Evolutionary conservation across 2,888 invertebrate species (phyloP).

Genomic region (Girardia tigrina): DNA sequence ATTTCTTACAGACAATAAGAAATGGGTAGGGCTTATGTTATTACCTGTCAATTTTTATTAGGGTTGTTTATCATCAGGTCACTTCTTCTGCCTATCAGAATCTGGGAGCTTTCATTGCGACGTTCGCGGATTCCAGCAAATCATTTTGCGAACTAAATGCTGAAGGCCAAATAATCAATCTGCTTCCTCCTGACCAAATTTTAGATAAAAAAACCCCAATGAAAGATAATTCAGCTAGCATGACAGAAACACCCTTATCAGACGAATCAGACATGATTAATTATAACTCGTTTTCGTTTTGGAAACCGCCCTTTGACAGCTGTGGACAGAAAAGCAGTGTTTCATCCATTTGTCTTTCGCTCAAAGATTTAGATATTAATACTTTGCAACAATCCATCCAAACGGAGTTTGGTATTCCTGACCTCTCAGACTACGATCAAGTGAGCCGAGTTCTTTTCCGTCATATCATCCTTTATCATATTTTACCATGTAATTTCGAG

Average conservation of each 20-base stretch:
- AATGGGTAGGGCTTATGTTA: slow-evolving; percentile 24
- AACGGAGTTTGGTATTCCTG: neutral
- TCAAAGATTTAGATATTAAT: neutral
- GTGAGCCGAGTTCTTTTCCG: too few relatives aligned
- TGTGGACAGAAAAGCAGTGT: neutral
- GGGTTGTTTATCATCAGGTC: neutral
- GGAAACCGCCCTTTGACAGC: neutral
- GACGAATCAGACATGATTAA: neutral
- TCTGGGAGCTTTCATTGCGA: slow-evolving; percentile 18
- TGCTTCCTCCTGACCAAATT: neutral
- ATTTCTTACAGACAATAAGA: neutral
- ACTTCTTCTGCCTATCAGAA: neutral
- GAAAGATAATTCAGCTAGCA: neutral
- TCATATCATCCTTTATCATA: too few relatives aligned
- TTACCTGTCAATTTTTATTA: neutral
- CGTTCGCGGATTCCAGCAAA: slow-evolving; percentile 24
- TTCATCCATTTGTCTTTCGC: neutral
- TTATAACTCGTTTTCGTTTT: neutral
- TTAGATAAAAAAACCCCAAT: neutral
- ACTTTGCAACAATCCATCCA: neutral
- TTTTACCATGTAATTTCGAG: too few relatives aligned
- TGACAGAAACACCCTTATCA: neutral
- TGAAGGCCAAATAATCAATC: neutral
- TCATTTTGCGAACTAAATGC: neutral
- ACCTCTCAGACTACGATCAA: neutral